Evolutionary conservation across 1,140 invertebrate genomes (phyloP).

Genomic region (Drosophila repleta): DNA sequence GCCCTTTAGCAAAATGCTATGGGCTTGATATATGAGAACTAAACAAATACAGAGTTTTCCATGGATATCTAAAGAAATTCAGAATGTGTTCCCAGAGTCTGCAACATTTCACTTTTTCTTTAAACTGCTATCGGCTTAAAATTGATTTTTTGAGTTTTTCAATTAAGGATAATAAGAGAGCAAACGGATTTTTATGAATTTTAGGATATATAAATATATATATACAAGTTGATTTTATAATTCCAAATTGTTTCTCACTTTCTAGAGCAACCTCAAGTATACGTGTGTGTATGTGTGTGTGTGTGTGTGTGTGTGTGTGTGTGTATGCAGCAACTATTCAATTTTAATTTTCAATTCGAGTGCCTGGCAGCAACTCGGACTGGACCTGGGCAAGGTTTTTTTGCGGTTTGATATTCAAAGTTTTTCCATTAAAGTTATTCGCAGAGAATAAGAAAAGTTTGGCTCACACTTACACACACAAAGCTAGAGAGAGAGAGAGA

Average conservation of each 20-base stretch:
- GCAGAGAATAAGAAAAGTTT: constrained; percentile 78
- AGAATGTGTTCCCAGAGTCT: too few relatives aligned
- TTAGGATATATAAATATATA: not conserved
- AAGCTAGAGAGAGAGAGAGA: not conserved
- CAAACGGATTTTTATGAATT: too few relatives aligned
- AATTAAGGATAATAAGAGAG: too few relatives aligned
- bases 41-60: too few relatives aligned
- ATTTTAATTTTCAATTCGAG: constrained; percentile 79
- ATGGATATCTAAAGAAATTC: too few relatives aligned
- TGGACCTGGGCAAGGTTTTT: constrained; percentile 33
- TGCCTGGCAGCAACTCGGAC: constrained; percentile 24
- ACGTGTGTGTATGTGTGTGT: constrained; percentile 17
- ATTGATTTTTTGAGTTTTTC: too few relatives aligned
- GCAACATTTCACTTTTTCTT: too few relatives aligned
- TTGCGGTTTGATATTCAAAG: constrained; percentile 80
- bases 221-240: not conserved
- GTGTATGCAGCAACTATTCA: constrained; percentile 57
- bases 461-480: constrained; percentile 34
- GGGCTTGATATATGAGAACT: too few relatives aligned
- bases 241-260: constrained; percentile 4
- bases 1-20: too few relatives aligned
- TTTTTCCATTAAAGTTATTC: constrained; percentile 82
- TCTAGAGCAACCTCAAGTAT: not conserved
- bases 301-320: constrained; percentile 33
- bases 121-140: too few relatives aligned